Evolutionary conservation across 2,113 vertebrate species (phyloP).

Genomic region (Brachypteracias leptosomus): DNA sequence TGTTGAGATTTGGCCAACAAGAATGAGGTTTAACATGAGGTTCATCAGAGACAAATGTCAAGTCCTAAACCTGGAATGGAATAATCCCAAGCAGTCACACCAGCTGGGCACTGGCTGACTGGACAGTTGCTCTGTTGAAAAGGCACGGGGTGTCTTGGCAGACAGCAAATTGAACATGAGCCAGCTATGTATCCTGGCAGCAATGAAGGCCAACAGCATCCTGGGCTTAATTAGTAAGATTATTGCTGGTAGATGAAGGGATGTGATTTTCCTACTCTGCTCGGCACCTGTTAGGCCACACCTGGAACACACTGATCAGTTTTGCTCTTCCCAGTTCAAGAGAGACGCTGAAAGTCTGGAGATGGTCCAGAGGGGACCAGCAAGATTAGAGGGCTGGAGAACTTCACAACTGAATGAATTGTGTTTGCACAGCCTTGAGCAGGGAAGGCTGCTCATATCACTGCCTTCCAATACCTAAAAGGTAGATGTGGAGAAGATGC

Average conservation of each 20-base stretch:
- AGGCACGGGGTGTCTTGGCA: slow-evolving; percentile 3
- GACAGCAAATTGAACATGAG: neutral
- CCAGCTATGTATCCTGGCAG: neutral
- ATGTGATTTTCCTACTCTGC: neutral
- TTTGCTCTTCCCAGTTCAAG: neutral
- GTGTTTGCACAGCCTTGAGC: neutral
- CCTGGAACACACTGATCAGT: neutral
- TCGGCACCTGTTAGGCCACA: neutral
- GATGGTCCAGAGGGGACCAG: neutral
- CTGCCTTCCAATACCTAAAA: neutral
- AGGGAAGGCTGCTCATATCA: neutral
- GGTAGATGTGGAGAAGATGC: neutral
- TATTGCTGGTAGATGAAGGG: neutral
- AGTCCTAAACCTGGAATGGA: neutral
- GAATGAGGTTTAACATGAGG: neutral
- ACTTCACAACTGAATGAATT: neutral
- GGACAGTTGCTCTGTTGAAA: neutral
- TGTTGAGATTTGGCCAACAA: neutral
- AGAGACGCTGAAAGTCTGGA: neutral
- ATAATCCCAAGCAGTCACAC: neutral
- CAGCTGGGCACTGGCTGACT: neutral
- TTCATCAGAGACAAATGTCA: neutral
- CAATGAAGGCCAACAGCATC: neutral
- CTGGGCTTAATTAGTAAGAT: neutral
- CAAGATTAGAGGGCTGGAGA: neutral